phyloP scores from a whole-genome alignment of 1,140 invertebrate genomes.

The Colletes latitarsis region DNA sequence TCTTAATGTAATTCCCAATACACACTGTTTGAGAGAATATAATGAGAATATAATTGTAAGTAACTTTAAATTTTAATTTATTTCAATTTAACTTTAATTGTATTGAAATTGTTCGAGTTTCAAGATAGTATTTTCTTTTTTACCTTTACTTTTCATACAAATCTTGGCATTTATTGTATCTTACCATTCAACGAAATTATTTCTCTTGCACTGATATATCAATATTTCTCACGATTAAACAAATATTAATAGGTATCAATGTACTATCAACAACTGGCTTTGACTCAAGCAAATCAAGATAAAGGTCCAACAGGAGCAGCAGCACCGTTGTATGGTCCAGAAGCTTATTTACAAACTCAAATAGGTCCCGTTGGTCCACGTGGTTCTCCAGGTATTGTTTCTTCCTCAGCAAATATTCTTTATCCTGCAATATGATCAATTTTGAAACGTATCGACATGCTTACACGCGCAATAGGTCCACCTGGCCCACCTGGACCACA shows the following conservation, averaged over 20 bases:
- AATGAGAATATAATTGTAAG: too few species aligned
- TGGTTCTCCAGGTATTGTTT: conserved; percentile 84
- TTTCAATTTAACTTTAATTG: too few species aligned
- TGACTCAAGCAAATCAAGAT: conserved; percentile 85
- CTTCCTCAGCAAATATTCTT: conserved; percentile 13
- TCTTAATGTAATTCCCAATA: too few species aligned
- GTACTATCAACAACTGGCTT: conserved; percentile 85
- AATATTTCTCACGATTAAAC: not conserved
- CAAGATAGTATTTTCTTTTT: too few species aligned
- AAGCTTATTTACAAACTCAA: conserved; percentile 88
- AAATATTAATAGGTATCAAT: conserved; percentile 77
- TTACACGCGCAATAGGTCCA: conserved; percentile 74
- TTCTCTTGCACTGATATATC: too few species aligned
- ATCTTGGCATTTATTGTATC: too few species aligned
- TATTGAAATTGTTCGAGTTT: too few species aligned
- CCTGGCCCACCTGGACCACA: conserved; percentile 87
- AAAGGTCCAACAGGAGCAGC: conserved; percentile 85
- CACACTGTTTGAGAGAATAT: too few species aligned
- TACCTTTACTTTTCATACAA: too few species aligned
- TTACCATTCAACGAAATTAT: not conserved
- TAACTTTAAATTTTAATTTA: too few species aligned
- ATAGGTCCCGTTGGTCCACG: conserved; percentile 88
- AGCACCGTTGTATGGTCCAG: conserved; percentile 78
- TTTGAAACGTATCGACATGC: not conserved
- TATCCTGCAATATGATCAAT: conserved; percentile 16